Percentiles rank a stretch among this genome's conserved stretches.
phyloP scores from a whole-genome alignment of 2,888 invertebrate species.

The Papilio protenor region DNA sequence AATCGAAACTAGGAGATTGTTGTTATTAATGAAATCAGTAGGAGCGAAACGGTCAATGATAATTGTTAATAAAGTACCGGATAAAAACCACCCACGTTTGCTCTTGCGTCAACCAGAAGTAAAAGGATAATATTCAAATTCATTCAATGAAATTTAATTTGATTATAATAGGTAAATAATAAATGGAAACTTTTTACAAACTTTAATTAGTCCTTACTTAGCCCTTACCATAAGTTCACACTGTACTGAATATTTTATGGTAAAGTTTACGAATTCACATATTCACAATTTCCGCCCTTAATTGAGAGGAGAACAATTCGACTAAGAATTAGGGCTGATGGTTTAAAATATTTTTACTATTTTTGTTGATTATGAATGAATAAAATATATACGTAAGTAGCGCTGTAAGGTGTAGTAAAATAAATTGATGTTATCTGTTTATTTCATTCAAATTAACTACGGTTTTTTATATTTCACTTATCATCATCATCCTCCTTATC shows the following conservation, averaged over 20 bases:
- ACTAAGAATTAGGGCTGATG: too few species aligned
- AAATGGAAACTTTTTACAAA: too few species aligned
- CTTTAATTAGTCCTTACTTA: not conserved
- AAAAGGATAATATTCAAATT: slow-evolving; percentile 32
- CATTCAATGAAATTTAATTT: slow-evolving; percentile 35
- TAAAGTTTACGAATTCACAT: too few species aligned
- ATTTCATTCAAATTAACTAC: not conserved
- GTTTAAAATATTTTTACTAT: too few species aligned
- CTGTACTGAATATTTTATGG: too few species aligned
- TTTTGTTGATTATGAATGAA: too few species aligned
- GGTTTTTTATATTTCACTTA: not conserved
- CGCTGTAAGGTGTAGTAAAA: too few species aligned
- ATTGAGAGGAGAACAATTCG: too few species aligned
- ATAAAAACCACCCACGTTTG: slow-evolving; percentile 17
- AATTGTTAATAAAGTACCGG: slow-evolving; percentile 22
- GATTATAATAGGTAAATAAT: slow-evolving; percentile 5
- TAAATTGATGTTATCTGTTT: not conserved
- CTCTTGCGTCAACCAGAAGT: slow-evolving; percentile 36
- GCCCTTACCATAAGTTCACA: too few species aligned
- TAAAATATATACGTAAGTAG: too few species aligned
- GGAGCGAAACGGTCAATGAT: slow-evolving; percentile 21
- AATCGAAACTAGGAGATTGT: slow-evolving; percentile 21
- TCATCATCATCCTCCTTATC: too few species aligned
- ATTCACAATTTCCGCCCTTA: too few species aligned
- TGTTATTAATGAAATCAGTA: slow-evolving; percentile 22